Percentiles rank a stretch among this genome's conserved stretches.
Evolutionary conservation across 1,140 invertebrate genomes (phyloP).

Genomic region (Drosophila kikkawai): DNA sequence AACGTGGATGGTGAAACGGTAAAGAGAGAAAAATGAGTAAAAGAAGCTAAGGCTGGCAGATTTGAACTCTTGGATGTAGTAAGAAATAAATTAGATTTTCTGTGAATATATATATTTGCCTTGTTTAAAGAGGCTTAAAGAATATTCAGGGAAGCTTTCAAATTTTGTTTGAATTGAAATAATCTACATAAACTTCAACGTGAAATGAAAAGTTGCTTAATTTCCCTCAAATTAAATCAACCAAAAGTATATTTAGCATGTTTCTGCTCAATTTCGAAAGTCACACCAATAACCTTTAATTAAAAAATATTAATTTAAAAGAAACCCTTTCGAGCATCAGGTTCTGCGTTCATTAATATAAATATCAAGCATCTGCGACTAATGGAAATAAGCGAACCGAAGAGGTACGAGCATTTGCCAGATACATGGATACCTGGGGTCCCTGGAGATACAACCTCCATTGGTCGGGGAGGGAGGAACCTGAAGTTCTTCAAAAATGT

Average conservation of each 20-base stretch:
- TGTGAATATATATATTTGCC: too few relatives aligned
- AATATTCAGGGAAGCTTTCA: neutral
- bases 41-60: neutral
- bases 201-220: too few relatives aligned
- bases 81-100: slow-evolving; percentile 14
- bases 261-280: neutral
- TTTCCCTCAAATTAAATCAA: too few relatives aligned
- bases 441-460: neutral
- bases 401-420: neutral
- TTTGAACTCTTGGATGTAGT: neutral
- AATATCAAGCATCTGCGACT: slow-evolving; percentile 7
- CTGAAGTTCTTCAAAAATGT: slow-evolving; percentile 44
- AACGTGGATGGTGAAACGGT: slow-evolving; percentile 4
- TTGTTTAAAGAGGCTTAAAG: neutral
- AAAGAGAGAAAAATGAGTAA: neutral
- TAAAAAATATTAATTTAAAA: slow-evolving; percentile 2
- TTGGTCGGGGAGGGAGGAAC: neutral
- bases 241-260: neutral
- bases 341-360: neutral
- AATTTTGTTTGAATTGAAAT: too few relatives aligned
- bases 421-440: slow-evolving; percentile 8
- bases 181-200: too few relatives aligned
- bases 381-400: slow-evolving; percentile 9
- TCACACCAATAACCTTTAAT: slow-evolving; percentile 11
- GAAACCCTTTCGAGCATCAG: neutral